Percentiles rank a stretch among this genome's conserved stretches.
Evolutionary conservation across 2,113 vertebrate species (phyloP).

Genomic region (Podarcis cretensis): DNA sequence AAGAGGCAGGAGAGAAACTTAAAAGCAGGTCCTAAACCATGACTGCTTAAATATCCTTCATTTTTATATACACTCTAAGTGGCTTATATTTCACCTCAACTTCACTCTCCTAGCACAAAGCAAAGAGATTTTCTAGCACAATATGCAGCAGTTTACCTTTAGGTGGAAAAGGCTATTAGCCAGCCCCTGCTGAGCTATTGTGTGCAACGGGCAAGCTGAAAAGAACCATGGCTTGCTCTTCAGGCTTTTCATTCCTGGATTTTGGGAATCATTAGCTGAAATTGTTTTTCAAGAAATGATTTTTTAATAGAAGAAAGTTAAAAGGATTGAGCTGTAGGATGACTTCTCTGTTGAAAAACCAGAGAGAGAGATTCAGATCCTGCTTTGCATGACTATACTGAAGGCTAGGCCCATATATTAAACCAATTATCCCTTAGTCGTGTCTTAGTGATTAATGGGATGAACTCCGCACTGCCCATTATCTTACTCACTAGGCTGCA

Average conservation of each 20-base stretch:
- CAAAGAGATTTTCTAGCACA: slow-evolving; percentile 44
- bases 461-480: not conserved
- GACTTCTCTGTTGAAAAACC: not conserved
- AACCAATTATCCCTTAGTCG: slow-evolving; percentile 10
- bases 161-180: slow-evolving; percentile 59
- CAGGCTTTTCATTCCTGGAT: slow-evolving; percentile 33
- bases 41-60: slow-evolving; percentile 48
- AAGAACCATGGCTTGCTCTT: slow-evolving; percentile 58
- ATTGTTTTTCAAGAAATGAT: not conserved
- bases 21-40: slow-evolving; percentile 37
- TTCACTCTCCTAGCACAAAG: slow-evolving; percentile 54
- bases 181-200: slow-evolving; percentile 51
- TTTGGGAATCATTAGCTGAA: slow-evolving; percentile 11
- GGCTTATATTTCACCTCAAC: slow-evolving; percentile 52
- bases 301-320: not conserved
- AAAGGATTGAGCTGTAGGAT: not conserved
- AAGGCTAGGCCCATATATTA: not conserved
- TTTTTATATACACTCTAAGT: slow-evolving; percentile 38
- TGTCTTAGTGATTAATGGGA: slow-evolving; percentile 8
- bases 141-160: slow-evolving; percentile 58
- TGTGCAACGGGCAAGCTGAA: slow-evolving; percentile 46
- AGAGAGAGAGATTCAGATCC: not conserved
- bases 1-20: not conserved
- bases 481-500: not conserved
- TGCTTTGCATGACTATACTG: not conserved